Conservation (phyloP, 23 tunicate genomes). For the Botrylloides violaceus region DNA sequence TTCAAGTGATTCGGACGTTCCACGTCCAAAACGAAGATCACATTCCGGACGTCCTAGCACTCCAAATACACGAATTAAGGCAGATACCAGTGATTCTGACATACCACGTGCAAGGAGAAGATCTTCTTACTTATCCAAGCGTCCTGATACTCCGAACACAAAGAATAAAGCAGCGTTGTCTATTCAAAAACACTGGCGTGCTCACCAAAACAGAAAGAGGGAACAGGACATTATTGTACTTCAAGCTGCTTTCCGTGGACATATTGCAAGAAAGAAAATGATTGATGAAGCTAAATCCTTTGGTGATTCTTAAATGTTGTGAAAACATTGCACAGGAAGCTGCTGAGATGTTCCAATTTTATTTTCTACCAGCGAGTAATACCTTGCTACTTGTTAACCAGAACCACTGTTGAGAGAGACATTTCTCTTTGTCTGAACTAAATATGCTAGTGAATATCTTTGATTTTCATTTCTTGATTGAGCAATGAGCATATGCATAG, state of each 20-base stretch:
- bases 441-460: too few species aligned
- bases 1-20: not conserved
- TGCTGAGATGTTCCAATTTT: too few species aligned
- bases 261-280: constrained; percentile 30
- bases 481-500: too few species aligned
- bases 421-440: too few species aligned
- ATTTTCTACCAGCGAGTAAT: too few species aligned
- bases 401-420: too few species aligned
- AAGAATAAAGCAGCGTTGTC: constrained; percentile 44
- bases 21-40: not conserved
- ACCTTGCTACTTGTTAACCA: too few species aligned
- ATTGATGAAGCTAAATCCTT: too few species aligned
- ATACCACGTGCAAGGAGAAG: not conserved
- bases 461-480: too few species aligned
- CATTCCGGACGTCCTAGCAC: not conserved
- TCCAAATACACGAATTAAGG: not conserved
- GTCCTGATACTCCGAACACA: not conserved
- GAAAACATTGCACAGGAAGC: too few species aligned
- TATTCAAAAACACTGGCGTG: constrained; percentile 49
- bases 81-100: not conserved
- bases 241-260: constrained; percentile 53
- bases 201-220: constrained; percentile 15
- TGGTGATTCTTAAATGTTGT: too few species aligned
- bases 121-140: not conserved
- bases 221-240: constrained; percentile 22